Conservation (phyloP, 2,888 invertebrate species). For the Andrena camellia region DNA sequence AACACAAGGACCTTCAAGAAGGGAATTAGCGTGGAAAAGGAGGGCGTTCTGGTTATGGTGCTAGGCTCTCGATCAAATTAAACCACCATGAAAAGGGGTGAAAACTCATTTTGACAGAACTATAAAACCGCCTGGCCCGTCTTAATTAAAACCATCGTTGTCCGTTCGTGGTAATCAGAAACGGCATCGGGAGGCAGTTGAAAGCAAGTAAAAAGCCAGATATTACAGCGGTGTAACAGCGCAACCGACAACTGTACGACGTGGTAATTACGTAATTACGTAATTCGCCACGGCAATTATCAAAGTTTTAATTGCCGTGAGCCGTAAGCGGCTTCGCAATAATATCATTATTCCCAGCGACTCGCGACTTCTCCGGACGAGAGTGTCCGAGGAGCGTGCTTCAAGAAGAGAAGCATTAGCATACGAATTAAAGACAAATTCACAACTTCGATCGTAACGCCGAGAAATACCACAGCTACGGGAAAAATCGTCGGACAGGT, state of each 20-base stretch:
- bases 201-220: slow-evolving; percentile 39
- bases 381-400: not conserved
- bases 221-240: slow-evolving; percentile 29
- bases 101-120: slow-evolving; percentile 48
- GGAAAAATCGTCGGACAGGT: not conserved
- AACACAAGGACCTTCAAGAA: not conserved
- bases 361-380: slow-evolving; percentile 45
- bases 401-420: not conserved
- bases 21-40: not conserved
- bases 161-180: slow-evolving; percentile 49
- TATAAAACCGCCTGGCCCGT: slow-evolving; percentile 32
- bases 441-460: slow-evolving; percentile 9
- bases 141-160: slow-evolving; percentile 57
- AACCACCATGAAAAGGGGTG: slow-evolving; percentile 15
- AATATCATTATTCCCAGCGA: slow-evolving; percentile 77
- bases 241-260: slow-evolving; percentile 46
- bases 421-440: slow-evolving; percentile 39
- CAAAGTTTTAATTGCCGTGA: slow-evolving; percentile 82
- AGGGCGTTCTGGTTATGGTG: not conserved
- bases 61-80: slow-evolving; percentile 22
- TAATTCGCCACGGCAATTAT: slow-evolving; percentile 81
- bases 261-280: slow-evolving; percentile 75
- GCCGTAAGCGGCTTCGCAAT: slow-evolving; percentile 79
- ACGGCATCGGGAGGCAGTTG: slow-evolving; percentile 23
- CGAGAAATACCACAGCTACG: not conserved